Evolutionary conservation across 2,888 invertebrate species (phyloP), one percentile per base, ranked within the genome.

Genomic region (Druceiella hillmani): DNA sequence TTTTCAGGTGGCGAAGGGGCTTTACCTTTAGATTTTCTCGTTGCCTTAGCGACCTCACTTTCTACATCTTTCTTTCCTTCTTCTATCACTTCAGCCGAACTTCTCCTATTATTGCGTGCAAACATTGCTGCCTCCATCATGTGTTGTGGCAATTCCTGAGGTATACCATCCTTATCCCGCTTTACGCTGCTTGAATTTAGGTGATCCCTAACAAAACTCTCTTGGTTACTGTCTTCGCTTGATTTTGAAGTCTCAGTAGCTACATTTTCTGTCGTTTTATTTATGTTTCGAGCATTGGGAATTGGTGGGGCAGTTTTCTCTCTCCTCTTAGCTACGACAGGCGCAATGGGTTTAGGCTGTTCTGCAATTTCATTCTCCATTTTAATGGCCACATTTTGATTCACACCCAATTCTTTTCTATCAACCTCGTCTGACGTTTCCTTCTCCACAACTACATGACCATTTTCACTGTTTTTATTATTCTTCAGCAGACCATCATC

Each of bases 71-170:
- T 62, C 3, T 66, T 62, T 49, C 57, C 63, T 6, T 66, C 66
- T 40, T 53, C 52, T 15, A 63, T 50, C 10, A 62, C 46, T 31
- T 69, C 70, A 11, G 58, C 45, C 2, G 64, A 57, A 49, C 76
- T 78, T 55, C 77, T 82, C 31, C 85, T 67, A 47, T 84, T 83
- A 38, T 72, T 76, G 47, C 76, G 67, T 0, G 83, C 85, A 2
- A 79, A 81, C 55, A 77, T 76, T 1, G 83, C 85, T 1, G 85
- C 85, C 35, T 83, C 79, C 41, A 81, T 64, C 66, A 85, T 83
- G 46, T 81, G 81, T 40, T 75, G 75, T 3, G 84, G 83, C 46
- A 84, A 68, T 52, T 84, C 83, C 52, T 81, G 76, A 31, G 83
- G 83, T 50, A 83, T 75, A 17, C 79, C 72, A 51, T 77, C 68